phyloP scores from a whole-genome alignment of 2,113 vertebrate genomes.

The Chloropsis hardwickii region DNA sequence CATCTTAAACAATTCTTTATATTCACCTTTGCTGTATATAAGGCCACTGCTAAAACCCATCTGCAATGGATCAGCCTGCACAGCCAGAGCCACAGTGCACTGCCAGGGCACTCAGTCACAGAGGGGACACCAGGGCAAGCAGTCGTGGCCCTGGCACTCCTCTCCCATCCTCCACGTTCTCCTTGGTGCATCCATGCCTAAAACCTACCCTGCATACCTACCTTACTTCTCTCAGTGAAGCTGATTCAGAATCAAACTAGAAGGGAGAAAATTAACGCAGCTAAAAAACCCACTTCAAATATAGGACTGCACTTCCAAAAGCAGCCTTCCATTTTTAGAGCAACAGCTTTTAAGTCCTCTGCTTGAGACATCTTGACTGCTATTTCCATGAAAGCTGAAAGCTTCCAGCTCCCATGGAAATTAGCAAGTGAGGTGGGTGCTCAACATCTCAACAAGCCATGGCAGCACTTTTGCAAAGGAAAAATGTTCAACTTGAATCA shows the following conservation, averaged over 20 bases:
- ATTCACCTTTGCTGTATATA: neutral
- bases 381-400: slow-evolving; percentile 28
- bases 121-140: fast-evolving
- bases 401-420: slow-evolving; percentile 3
- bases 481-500: slow-evolving; percentile 20
- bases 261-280: neutral
- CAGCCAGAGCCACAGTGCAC: neutral
- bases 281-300: neutral
- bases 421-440: slow-evolving; percentile 24
- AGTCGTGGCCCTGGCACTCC: neutral
- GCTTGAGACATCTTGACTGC: slow-evolving; percentile 22
- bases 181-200: neutral
- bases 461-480: neutral
- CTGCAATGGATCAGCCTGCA: neutral
- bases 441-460: neutral
- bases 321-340: slow-evolving; percentile 27
- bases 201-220: neutral
- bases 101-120: neutral
- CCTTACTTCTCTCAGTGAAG: neutral
- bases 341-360: slow-evolving; percentile 37
- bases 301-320: neutral
- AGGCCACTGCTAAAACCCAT: neutral
- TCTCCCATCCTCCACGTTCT: fast-evolving
- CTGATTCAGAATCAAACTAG: neutral
- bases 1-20: neutral